Evolutionary conservation across 1,140 invertebrate species (phyloP).

Genomic region (Drosophila suzukii): DNA sequence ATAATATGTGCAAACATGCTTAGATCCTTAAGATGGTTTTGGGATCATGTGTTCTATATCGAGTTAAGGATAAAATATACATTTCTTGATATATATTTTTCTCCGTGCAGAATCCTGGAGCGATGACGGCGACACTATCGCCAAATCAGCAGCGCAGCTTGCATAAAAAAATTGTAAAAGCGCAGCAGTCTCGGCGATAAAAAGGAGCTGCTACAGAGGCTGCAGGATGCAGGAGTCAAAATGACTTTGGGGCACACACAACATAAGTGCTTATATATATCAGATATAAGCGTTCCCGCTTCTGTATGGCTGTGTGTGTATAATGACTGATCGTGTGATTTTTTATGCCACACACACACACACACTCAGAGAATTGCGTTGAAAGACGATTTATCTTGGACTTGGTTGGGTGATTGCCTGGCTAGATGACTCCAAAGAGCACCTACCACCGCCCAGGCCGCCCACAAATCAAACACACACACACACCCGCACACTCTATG

Average conservation of each 20-base stretch:
- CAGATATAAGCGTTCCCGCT: conserved; percentile 29
- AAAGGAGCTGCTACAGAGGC: conserved; percentile 45
- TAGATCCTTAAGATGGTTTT: too few species aligned
- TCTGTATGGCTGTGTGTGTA: conserved; percentile 46
- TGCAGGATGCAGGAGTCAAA: conserved; percentile 51
- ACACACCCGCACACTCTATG: neutral
- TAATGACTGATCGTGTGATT: conserved; percentile 84
- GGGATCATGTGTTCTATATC: too few species aligned
- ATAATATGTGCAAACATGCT: too few species aligned
- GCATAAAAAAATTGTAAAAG: conserved; percentile 77
- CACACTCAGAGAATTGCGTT: conserved; percentile 53
- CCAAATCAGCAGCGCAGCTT: conserved; percentile 76
- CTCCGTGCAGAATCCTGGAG: conserved; percentile 14
- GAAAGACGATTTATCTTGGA: conserved; percentile 83
- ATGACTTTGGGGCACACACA: conserved; percentile 65
- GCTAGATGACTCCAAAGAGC: conserved; percentile 34
- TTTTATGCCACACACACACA: conserved; percentile 64
- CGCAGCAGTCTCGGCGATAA: conserved; percentile 62
- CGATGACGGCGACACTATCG: conserved; percentile 71
- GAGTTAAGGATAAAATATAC: too few species aligned
- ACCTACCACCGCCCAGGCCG: conserved; percentile 13
- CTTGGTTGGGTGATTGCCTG: conserved; percentile 62
- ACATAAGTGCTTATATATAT: conserved; percentile 74
- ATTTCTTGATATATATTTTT: neutral
- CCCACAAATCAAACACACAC: conserved; percentile 46